Evolutionary conservation across 37 sponge, comb jelly and placozoan species (phyloP).

Genomic region (Eunapius fragilis): DNA sequence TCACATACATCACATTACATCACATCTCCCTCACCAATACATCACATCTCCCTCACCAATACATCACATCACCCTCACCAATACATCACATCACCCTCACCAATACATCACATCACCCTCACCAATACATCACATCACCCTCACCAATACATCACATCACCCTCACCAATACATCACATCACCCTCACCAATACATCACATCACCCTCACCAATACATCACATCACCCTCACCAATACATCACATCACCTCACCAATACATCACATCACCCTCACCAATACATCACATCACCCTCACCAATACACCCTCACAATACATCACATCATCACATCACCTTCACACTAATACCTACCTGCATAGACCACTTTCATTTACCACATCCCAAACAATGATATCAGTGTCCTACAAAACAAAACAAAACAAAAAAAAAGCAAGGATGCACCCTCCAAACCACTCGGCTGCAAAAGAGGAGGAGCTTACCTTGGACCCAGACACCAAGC

Average conservation of each 20-base stretch:
- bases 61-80: no score
- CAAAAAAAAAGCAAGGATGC: no score
- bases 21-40: no score
- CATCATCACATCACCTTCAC: not conserved
- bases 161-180: no score
- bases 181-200: no score
- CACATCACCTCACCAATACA: not conserved
- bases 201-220: no score
- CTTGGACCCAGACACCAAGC: conserved; percentile 87
- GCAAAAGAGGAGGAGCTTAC: conserved; percentile 1
- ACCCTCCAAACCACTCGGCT: not conserved
- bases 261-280: not conserved
- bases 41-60: no score
- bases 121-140: no score
- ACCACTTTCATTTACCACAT: conserved; percentile 81
- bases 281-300: not conserved
- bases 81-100: no score
- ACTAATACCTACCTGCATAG: conserved; percentile 54
- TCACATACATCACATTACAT: no score
- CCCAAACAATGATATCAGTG: conserved; percentile 93
- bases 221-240: not conserved
- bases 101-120: no score
- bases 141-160: no score
- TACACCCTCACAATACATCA: not conserved
- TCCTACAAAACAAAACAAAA: conserved; percentile 60